phyloP scores from a whole-genome alignment of 1,140 invertebrate species.

The Papilio xuthus region DNA sequence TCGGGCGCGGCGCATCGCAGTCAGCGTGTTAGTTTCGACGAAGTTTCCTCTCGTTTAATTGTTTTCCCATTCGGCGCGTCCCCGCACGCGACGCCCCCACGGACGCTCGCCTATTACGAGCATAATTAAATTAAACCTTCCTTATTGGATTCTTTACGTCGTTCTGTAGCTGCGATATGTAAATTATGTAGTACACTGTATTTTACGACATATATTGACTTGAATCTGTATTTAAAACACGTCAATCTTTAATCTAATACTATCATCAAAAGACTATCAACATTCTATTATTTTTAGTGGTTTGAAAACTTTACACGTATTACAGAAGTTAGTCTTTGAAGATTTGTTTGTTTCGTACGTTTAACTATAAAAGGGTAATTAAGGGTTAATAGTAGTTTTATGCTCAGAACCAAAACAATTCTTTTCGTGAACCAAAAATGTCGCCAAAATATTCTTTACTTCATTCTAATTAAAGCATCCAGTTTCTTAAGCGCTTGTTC shows the following conservation, averaged over 20 bases:
- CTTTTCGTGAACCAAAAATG: no score
- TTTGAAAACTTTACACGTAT: no score
- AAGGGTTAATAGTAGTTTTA: background rate
- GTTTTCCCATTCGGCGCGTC: constrained; percentile 61
- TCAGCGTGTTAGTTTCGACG: constrained; percentile 50
- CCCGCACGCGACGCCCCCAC: constrained; percentile 47
- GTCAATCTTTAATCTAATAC: no score
- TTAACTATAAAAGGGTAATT: background rate
- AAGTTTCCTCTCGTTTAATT: constrained; percentile 65
- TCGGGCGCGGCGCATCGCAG: constrained; percentile 39
- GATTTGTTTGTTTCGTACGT: no score
- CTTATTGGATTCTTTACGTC: constrained; percentile 49
- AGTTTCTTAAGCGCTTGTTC: background rate
- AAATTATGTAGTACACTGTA: constrained; percentile 5
- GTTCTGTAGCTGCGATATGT: constrained; percentile 26
- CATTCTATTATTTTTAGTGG: no score
- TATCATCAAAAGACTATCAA: no score
- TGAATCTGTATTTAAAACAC: no score
- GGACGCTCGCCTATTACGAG: constrained; percentile 55
- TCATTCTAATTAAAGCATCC: background rate
- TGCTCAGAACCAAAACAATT: no score
- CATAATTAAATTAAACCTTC: constrained; percentile 62
- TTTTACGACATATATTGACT: background rate
- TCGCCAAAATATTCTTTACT: no score
- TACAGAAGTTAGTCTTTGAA: no score